phyloP scores from a whole-genome alignment of 2,888 invertebrate genomes.

The Phymatocera aterrima region DNA sequence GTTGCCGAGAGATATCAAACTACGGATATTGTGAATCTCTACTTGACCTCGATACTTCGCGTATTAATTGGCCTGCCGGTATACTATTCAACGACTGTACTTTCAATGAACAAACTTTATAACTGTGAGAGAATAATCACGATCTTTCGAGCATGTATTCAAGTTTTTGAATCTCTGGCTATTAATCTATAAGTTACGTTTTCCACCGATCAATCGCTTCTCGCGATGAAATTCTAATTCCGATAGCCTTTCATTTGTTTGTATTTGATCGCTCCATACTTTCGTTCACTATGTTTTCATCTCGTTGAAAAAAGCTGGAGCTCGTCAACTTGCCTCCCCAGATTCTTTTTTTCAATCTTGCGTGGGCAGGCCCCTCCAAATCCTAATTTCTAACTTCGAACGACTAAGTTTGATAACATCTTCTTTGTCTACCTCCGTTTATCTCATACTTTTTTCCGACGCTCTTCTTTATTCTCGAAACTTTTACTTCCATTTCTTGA shows the following conservation, averaged over 20 bases:
- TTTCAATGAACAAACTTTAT: background rate
- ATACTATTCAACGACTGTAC: constrained; percentile 15
- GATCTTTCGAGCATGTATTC: background rate
- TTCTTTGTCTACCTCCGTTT: constrained; percentile 4
- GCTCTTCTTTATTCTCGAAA: constrained; percentile 6
- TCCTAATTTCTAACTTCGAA: constrained; percentile 29
- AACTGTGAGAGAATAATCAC: background rate
- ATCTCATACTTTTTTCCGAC: background rate
- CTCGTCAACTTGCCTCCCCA: background rate
- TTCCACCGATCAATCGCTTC: background rate
- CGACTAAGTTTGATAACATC: constrained; percentile 33
- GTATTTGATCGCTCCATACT: constrained; percentile 14
- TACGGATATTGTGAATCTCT: constrained; percentile 12
- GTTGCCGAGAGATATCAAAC: background rate
- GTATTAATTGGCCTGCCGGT: constrained; percentile 6
- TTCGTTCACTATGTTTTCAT: background rate
- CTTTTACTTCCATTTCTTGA: constrained; percentile 13
- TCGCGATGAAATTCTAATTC: constrained; percentile 5
- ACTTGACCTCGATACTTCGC: background rate
- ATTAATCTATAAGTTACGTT: background rate
- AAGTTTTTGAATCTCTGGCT: background rate
- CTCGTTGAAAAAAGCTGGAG: background rate
- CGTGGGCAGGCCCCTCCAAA: background rate
- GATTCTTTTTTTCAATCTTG: constrained; percentile 17
- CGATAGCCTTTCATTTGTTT: constrained; percentile 1